phyloP scores from a whole-genome alignment of 1,140 invertebrate species.

The Bombus impatiens region DNA sequence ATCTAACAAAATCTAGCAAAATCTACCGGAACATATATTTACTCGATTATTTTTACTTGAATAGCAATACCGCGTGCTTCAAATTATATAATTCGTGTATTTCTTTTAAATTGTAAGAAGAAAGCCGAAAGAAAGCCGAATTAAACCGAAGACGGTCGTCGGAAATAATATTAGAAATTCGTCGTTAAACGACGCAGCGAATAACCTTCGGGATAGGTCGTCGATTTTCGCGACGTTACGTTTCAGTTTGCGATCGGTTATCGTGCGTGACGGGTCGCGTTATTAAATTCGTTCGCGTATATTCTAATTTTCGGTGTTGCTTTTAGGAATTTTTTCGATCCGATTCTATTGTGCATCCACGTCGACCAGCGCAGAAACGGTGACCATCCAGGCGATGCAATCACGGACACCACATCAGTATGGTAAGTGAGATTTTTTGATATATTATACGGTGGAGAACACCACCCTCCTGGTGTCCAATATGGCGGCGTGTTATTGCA shows the following conservation, averaged over 20 bases:
- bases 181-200: not conserved
- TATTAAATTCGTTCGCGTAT: not conserved
- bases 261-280: slow-evolving; percentile 31
- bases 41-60: not conserved
- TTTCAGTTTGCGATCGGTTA: not conserved
- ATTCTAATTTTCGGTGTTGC: no score
- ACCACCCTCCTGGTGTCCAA: not conserved
- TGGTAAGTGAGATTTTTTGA: not conserved
- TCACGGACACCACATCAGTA: no score
- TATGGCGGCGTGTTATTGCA: not conserved
- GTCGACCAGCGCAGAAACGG: not conserved
- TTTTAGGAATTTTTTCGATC: not conserved
- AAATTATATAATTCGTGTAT: no score
- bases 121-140: not conserved
- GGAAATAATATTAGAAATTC: not conserved
- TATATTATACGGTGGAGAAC: not conserved
- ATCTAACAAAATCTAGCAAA: no score
- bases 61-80: no score
- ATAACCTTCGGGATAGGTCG: not conserved
- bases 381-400: not conserved
- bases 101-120: no score
- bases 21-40: not conserved
- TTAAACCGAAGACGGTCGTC: not conserved
- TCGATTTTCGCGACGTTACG: not conserved
- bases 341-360: no score